phyloP scores from a whole-genome alignment of 2,113 vertebrate species.

The Tyrannus savana region DNA sequence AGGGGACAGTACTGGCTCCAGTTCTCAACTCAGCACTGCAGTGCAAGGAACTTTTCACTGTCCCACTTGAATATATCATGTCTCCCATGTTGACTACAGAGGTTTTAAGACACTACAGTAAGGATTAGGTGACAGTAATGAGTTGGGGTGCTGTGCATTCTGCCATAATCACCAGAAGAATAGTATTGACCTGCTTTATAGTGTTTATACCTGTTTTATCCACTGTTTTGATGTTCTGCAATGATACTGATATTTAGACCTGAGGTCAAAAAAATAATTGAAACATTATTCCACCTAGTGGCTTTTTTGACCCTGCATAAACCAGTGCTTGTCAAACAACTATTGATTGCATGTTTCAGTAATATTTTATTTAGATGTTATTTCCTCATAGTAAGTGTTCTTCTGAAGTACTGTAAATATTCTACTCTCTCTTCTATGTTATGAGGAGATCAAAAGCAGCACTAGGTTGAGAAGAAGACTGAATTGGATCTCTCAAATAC shows the following conservation, averaged over 20 bases:
- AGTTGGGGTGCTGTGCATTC: background rate
- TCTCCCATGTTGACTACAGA: background rate
- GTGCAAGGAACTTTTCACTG: background rate
- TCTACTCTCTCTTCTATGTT: background rate
- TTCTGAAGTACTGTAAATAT: background rate
- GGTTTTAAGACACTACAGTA: background rate
- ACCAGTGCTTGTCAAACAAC: background rate
- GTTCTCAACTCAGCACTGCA: background rate
- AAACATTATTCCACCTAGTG: background rate
- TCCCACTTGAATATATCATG: background rate
- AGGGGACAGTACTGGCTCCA: background rate
- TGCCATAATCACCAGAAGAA: background rate
- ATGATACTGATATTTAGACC: background rate
- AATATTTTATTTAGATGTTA: background rate
- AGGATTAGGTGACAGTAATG: background rate
- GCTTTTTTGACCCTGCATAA: background rate
- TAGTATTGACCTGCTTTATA: background rate
- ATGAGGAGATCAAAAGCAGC: background rate
- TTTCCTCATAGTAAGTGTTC: background rate
- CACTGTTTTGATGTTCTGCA: background rate
- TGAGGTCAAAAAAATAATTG: background rate
- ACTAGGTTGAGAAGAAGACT: background rate
- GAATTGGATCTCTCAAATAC: background rate
- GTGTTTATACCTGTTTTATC: background rate
- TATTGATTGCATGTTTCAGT: background rate